Conservation (phyloP, 2,888 invertebrate species). For the Ceraclea dissimilis region DNA sequence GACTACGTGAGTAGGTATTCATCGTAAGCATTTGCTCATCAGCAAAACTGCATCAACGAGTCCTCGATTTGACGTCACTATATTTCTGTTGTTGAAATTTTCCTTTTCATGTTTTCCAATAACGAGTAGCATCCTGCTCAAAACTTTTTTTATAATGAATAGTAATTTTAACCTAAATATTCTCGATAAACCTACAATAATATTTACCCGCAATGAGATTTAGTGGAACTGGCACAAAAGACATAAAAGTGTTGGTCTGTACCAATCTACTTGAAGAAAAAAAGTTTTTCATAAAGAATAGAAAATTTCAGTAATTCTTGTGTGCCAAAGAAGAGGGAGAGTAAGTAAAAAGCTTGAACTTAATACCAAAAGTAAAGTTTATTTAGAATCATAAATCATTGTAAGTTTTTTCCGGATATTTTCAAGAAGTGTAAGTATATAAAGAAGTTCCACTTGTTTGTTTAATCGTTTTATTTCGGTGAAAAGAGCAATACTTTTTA, state of each 20-base stretch:
- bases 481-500: neutral
- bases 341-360: neutral
- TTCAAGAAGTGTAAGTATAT: neutral
- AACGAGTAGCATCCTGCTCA: too few relatives aligned
- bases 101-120: too few relatives aligned
- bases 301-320: neutral
- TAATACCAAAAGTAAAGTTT: neutral
- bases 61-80: too few relatives aligned
- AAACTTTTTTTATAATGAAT: too few relatives aligned
- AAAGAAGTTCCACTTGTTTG: neutral
- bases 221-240: neutral
- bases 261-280: neutral
- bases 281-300: neutral
- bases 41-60: too few relatives aligned
- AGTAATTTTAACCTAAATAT: too few relatives aligned
- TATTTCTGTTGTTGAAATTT: too few relatives aligned
- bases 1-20: too few relatives aligned
- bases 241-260: neutral
- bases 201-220: neutral
- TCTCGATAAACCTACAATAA: too few relatives aligned
- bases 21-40: too few relatives aligned
- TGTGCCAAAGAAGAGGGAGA: neutral
- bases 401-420: neutral
- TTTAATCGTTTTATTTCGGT: neutral
- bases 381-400: neutral